Evolutionary conservation across 2,113 vertebrate genomes (phyloP).

Genomic region (Hyaena hyaena): DNA sequence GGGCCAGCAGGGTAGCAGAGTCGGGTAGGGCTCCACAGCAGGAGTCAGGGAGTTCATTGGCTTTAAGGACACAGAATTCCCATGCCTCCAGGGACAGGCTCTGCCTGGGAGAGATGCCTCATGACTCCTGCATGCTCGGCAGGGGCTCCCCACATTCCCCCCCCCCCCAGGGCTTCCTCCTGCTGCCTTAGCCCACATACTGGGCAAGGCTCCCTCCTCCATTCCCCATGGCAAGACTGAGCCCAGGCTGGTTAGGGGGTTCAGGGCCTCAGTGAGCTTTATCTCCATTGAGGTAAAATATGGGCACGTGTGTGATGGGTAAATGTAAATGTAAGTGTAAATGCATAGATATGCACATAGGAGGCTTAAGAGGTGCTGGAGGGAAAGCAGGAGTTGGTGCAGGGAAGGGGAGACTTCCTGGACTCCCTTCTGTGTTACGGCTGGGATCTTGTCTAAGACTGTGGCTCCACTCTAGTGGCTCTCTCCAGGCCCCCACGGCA

Average conservation of each 20-base stretch:
- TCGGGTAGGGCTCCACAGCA: neutral
- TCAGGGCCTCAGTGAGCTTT: neutral
- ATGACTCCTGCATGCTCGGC: accelerated
- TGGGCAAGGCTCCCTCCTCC: neutral
- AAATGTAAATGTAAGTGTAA: too few species aligned
- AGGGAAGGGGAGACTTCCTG: too few species aligned
- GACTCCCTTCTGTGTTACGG: neutral
- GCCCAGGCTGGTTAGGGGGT: neutral
- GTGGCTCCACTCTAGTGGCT: accelerated
- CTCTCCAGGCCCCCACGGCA: neutral
- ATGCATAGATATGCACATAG: neutral
- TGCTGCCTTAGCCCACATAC: neutral
- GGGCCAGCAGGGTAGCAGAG: neutral
- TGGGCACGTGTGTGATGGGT: accelerated
- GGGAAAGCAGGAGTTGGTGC: neutral
- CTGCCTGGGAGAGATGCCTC: neutral
- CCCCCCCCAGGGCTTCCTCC: neutral
- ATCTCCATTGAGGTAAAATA: too few species aligned
- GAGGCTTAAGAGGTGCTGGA: too few species aligned
- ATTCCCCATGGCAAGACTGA: neutral
- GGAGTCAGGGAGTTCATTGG: neutral
- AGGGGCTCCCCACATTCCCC: neutral
- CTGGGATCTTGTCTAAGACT: too few species aligned
- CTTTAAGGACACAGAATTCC: neutral
- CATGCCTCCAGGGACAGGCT: neutral